Evolutionary conservation across 2,113 vertebrate species (phyloP).

Genomic region (Acinonyx jubatus): DNA sequence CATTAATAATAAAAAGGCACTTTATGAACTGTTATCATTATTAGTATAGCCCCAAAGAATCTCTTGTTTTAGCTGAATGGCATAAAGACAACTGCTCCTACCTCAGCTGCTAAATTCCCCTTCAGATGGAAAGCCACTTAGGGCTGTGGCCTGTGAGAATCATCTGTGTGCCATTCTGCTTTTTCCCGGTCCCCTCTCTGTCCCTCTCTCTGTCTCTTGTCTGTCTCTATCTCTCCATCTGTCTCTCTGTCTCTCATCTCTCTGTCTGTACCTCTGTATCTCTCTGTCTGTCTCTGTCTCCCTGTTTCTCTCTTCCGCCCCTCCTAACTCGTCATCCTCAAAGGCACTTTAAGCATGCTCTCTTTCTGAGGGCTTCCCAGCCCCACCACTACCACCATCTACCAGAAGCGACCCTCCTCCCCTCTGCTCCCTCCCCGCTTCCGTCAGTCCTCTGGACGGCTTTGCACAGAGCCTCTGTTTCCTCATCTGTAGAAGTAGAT

Average conservation of each 20-base stretch:
- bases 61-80: not conserved
- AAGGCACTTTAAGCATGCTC: not conserved
- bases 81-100: not conserved
- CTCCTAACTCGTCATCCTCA: not conserved
- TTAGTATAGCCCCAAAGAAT: not conserved
- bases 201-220: no score
- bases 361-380: no score
- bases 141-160: not conserved
- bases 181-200: not conserved
- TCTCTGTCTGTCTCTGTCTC: no score
- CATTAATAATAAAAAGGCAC: not conserved
- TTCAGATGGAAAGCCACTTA: not conserved
- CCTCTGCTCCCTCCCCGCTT: rapidly evolving
- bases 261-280: not conserved
- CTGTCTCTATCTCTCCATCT: not conserved
- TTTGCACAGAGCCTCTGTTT: not conserved
- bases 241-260: not conserved
- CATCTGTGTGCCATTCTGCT: not conserved
- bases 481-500: not conserved
- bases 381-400: rapidly evolving
- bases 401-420: rapidly evolving
- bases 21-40: not conserved
- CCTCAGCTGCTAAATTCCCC: not conserved
- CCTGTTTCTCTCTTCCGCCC: not conserved
- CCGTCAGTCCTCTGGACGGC: not conserved